Percentiles rank a stretch among this genome's conserved stretches.
Evolutionary conservation across 1,140 invertebrate genomes (phyloP).

Genomic region (Brachionus koreanus): DNA sequence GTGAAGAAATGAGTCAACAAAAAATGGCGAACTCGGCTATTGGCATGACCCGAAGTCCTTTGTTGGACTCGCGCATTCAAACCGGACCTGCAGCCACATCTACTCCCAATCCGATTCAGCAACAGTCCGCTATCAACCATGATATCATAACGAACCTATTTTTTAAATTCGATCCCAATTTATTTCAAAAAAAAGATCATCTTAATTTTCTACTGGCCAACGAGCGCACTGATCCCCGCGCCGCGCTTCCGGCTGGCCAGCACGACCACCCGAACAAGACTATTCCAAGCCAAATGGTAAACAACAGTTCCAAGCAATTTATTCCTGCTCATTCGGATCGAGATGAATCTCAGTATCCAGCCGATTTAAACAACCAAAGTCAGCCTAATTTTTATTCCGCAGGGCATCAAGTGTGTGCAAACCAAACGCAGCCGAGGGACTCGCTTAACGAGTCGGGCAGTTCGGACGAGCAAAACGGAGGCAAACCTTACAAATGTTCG

Average conservation of each 20-base stretch:
- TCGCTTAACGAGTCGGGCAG: background rate
- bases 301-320: background rate
- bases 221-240: background rate
- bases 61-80: background rate
- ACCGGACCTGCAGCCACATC: background rate
- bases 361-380: background rate
- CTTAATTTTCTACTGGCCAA: background rate
- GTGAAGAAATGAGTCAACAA: background rate
- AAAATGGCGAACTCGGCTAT: background rate
- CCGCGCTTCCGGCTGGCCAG: background rate
- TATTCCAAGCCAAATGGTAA: background rate
- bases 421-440: background rate
- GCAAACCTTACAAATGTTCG: slow-evolving; percentile 54
- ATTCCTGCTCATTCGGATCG: background rate
- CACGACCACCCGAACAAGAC: background rate
- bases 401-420: background rate
- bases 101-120: slow-evolving; percentile 9
- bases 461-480: slow-evolving; percentile 46
- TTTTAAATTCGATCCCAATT: slow-evolving; percentile 30
- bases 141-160: slow-evolving; percentile 26
- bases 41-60: background rate
- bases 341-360: background rate
- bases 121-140: background rate
- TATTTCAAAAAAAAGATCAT: slow-evolving; percentile 31
- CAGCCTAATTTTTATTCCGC: background rate